A percentile compares a stretch with the other conserved stretches of the same genome.
phyloP scores from a whole-genome alignment of 64 coral and sea anemone species.

The Montipora sp. region DNA sequence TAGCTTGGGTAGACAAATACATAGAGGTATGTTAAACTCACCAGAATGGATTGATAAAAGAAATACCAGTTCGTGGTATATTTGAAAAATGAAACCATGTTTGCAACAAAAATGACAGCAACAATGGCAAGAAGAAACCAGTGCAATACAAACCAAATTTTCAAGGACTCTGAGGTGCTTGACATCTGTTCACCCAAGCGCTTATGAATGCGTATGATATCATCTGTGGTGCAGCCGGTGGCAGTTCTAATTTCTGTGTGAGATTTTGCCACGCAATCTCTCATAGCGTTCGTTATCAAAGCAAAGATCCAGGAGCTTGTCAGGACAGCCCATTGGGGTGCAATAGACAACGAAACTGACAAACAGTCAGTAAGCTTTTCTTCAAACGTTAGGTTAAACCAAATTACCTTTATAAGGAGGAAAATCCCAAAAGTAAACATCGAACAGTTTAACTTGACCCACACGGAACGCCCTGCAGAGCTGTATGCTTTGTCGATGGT shows the following conservation, averaged over 20 bases:
- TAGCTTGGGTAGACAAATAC: conserved; percentile 84
- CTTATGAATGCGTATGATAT: conserved; percentile 67
- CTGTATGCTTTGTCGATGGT: conserved; percentile 25
- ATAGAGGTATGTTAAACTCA: conserved; percentile 34
- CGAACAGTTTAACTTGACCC: conserved; percentile 53
- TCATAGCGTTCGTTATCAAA: conserved; percentile 20
- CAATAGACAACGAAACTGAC: neutral
- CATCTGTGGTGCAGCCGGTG: conserved; percentile 20
- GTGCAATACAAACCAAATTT: conserved; percentile 76
- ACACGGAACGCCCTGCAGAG: neutral
- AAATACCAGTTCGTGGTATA: neutral
- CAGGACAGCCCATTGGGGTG: conserved; percentile 39
- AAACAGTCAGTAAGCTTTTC: neutral
- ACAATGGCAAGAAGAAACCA: conserved; percentile 64
- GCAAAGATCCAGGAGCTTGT: conserved; percentile 42
- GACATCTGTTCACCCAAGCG: conserved; percentile 57
- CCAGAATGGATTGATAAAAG: neutral
- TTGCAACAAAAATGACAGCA: conserved; percentile 59
- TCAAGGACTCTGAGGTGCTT: conserved; percentile 46
- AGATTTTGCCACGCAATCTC: conserved; percentile 19
- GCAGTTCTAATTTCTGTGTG: conserved; percentile 24
- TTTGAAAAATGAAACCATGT: conserved; percentile 46
- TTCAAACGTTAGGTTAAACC: conserved; percentile 1
- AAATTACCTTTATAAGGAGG: conserved; percentile 30
- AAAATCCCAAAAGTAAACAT: conserved; percentile 36